Percentiles rank a stretch among this genome's conserved stretches.
phyloP scores from a whole-genome alignment of 2,888 invertebrate species.

The Scrobipalpa costella region DNA sequence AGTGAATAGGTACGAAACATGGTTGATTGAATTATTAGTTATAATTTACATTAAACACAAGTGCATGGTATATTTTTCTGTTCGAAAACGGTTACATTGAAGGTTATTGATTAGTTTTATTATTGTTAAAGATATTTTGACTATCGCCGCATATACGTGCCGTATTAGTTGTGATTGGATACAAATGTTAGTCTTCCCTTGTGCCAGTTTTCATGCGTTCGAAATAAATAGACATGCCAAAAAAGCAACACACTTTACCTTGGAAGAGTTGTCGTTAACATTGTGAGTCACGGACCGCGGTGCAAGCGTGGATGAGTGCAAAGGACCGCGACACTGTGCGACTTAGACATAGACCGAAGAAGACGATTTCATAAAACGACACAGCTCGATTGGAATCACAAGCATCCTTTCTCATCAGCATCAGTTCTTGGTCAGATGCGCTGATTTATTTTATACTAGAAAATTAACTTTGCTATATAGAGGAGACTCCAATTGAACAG shows the following conservation, averaged over 20 bases:
- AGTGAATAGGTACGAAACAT: background rate
- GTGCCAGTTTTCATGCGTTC: constrained; percentile 40
- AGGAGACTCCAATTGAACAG: constrained; percentile 15
- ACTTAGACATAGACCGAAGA: constrained; percentile 22
- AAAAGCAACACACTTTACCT: constrained; percentile 79
- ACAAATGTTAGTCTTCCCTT: constrained; percentile 13
- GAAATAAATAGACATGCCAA: constrained; percentile 59
- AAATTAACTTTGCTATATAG: too few relatives aligned
- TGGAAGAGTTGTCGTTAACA: constrained; percentile 22
- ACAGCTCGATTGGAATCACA: constrained; percentile 25
- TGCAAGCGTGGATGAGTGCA: constrained; percentile 73
- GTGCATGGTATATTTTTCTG: constrained; percentile 70
- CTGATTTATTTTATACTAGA: too few relatives aligned
- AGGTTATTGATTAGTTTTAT: background rate
- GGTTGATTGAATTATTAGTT: background rate
- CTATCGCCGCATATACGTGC: constrained; percentile 6
- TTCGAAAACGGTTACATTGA: constrained; percentile 15
- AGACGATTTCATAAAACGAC: constrained; percentile 23
- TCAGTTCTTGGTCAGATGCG: too few relatives aligned
- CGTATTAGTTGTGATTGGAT: constrained; percentile 1
- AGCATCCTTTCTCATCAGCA: constrained; percentile 35
- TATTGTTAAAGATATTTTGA: background rate
- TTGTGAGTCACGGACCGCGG: constrained; percentile 68
- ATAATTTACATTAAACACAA: constrained; percentile 29
- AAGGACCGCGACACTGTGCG: constrained; percentile 35